Conservation (phyloP, 2,113 vertebrate species). For the Pteronura brasiliensis region DNA sequence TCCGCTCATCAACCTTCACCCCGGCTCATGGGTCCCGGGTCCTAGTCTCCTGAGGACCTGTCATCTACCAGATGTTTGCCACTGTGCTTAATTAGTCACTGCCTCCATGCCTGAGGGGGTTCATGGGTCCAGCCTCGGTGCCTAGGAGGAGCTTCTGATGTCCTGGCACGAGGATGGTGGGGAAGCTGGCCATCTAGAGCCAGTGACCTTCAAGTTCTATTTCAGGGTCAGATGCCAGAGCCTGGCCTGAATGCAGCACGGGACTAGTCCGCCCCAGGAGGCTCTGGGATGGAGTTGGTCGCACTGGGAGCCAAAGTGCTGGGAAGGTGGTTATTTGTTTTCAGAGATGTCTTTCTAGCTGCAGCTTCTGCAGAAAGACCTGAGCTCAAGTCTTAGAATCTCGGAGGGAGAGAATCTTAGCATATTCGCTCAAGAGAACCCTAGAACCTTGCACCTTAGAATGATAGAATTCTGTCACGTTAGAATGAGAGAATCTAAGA, state of each 20-base stretch:
- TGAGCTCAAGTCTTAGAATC: neutral
- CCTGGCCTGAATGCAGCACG: neutral
- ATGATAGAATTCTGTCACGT: neutral
- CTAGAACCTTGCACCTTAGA: neutral
- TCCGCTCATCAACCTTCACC: neutral
- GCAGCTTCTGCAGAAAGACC: neutral
- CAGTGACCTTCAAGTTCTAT: neutral
- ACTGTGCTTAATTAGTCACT: neutral
- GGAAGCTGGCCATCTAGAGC: neutral
- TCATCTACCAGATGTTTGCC: neutral
- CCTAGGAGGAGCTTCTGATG: neutral
- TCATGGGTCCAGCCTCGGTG: accelerated
- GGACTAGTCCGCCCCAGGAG: neutral
- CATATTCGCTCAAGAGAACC: neutral
- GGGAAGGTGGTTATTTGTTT: neutral
- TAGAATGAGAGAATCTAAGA: neutral
- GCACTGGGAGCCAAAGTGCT: accelerated
- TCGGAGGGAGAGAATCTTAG: neutral
- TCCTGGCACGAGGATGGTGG: neutral
- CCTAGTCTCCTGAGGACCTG: neutral
- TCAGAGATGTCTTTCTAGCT: neutral
- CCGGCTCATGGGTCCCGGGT: accelerated
- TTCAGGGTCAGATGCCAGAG: neutral
- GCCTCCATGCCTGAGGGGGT: neutral
- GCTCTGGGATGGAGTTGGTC: neutral